Base-by-base conservation (phyloP, 1,140 invertebrate genomes). In the Brachionus paranguensis region DNA sequence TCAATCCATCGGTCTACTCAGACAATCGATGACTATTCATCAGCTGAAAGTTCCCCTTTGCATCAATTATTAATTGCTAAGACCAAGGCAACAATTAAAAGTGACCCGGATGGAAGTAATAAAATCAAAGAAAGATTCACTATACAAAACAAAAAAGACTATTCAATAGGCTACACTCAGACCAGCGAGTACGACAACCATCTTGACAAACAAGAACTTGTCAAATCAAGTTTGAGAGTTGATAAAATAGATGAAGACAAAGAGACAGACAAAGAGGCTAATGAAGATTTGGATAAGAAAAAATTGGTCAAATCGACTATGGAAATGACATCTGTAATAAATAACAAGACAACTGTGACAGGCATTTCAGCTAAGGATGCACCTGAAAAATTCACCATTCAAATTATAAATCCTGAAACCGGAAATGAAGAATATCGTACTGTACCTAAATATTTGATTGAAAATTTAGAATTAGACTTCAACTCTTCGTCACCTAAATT, bases 241-340 rank as follows among this genome's bases (percentile, higher is more conserved):
- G 20, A 47, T 12, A 60, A 37, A 81, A 27, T 27, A 14, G 78
- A 53, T 14, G 20, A 79, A n/a, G 20, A 14, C 17, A 64, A 79
- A 4, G 53, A 55, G 3, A 55, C 53, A 14, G 29, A 45, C 20
- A 43, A 37, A 10, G 47, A 79, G 33, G 33, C 12, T 29, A 45
- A 50, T 50, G 20, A 70, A 37, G 37, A 70, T 70, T 37, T 14
- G 3, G 68, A 72, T 50, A 60, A 64, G 27, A 64, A 27, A 64
- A 81, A 81, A 55, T 37, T 81, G 20, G 53, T 47, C 20, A 43
- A 81, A 45, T 81, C 78, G 14, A 81, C 64, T 20, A 65, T 68
- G 37, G 78, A 81, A 68, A 60, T 81, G 53, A 81, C 78, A 45
- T 81, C 78, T 11, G 78, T 81, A 8, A 81, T 81, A 10, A 24